Base-by-base conservation (phyloP, 2,888 invertebrate species). In the Caradrina clavipalpis region DNA sequence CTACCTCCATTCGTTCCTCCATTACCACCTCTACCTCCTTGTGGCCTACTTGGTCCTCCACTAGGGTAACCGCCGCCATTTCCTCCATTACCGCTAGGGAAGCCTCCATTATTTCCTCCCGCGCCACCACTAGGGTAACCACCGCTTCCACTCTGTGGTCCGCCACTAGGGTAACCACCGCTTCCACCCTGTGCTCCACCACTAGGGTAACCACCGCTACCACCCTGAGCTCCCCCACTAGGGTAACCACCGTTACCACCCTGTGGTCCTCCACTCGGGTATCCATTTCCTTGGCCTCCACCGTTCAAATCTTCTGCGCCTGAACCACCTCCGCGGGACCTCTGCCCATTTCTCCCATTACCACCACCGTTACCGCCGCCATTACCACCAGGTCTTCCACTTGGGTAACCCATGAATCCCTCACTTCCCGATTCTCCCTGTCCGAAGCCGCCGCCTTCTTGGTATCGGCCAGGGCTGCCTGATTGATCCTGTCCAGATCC, bases 361-460 rank as follows among this genome's bases (percentile, higher is more conserved):
- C 74, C 80, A n/a, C 85, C 86, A 8, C 80, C 87, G 59, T 82
- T 77, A 6, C 83, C n/a, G n/a, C n/a, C n/a, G n/a, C n/a, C 53
- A 56, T 71, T 74, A 21, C 75, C 82, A 26, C 86, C 89, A 45
- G 88, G 87, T 31, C 86, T 80, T 11, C 90, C 91, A 54, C 88
- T 92, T 3, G 87, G 81, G 57, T 88, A 89, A 6, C 87, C 87
- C 69, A 78, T 81, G 19, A 78, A 87, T 79, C 71, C 78, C 26
- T 75, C 76, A 55, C 76, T 80, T 35, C 56, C 78, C 21, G 76
- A 59, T 54, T 80, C 75, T 8, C 64, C 78, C 55, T 78, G 70
- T n/a, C 85, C 85, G 59, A 87, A 86, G 15, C 82, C 72, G 39
- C 77, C 80, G 45, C 62, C 82, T 51, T 83, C 84, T 76, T 89